These are phyloP conservation scores for Eledona agricola DNA, from an alignment of 2,888 invertebrate species.

Conservation along the genomic window DNA sequence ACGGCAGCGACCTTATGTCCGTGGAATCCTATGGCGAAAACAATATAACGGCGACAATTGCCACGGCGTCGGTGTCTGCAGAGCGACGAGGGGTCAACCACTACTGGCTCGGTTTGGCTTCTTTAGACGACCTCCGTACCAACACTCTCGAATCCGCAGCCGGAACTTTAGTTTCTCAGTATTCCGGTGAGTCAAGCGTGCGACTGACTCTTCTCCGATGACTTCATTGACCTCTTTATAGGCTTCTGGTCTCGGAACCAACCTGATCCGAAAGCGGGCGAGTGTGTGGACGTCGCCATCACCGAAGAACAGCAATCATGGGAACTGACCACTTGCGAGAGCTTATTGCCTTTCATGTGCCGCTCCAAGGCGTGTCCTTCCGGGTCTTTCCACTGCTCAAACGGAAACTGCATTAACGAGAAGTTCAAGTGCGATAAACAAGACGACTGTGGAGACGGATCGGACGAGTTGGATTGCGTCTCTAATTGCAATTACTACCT, in stretches of 20 bases:
- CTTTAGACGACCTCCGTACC: conserved; percentile 89
- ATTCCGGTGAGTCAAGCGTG: conserved; percentile 71
- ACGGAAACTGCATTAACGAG: conserved; percentile 89
- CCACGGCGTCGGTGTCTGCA: conserved; percentile 70
- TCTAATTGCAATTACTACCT: conserved; percentile 89
- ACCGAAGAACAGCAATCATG: conserved; percentile 84
- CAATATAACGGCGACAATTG: conserved; percentile 86
- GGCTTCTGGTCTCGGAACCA: conserved; percentile 92
- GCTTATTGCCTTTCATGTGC: conserved; percentile 93
- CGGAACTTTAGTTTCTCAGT: conserved; percentile 89
- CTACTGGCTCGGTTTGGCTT: conserved; percentile 91
- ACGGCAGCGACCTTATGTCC: conserved; percentile 93
- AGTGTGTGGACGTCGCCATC: conserved; percentile 85
- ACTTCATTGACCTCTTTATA: conserved; percentile 47
- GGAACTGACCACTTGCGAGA: conserved; percentile 94
- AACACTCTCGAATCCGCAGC: conserved; percentile 95
- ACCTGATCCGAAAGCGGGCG: conserved; percentile 86
- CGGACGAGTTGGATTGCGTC: conserved; percentile 91
- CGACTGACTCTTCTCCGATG: conserved; percentile 16
- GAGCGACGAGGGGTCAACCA: conserved; percentile 74
- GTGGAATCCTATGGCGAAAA: conserved; percentile 92
- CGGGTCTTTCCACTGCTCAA: conserved; percentile 92
- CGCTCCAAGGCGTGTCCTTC: conserved; percentile 88
- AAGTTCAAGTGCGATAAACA: conserved; percentile 93
- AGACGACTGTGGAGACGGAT: conserved; percentile 92